Base-by-base conservation (phyloP, 2,113 vertebrate genomes). In the Motacilla alba region DNA sequence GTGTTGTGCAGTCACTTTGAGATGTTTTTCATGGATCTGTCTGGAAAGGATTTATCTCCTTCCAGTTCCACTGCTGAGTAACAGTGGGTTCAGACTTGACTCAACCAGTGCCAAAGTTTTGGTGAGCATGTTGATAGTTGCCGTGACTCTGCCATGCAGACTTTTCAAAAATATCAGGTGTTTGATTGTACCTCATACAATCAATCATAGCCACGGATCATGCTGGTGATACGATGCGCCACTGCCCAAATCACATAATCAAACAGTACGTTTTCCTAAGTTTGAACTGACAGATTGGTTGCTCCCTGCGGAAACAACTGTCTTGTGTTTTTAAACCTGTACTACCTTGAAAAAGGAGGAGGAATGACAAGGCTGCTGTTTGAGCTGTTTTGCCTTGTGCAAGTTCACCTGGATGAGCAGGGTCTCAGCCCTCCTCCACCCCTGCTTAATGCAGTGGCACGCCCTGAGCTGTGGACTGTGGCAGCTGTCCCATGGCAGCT, bases 391-490 rank as follows among this genome's bases (percentile, higher is more conserved):
- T 15, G 24, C 24, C 49, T 31, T 31, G 28, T 19, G 52, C 17
- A 53, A 31, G 30, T 31, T 53, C 52, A 53, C 62, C 39, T 15
- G 49, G 11, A 37, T 0, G 2, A 1, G 24, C 49, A 30, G 39
- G 5, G 26, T 14, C 31, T 13, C 60, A 63, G 47, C 39, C 15
- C 76, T 27, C 31, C 39, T 30, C 49, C 18, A n/a, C 27, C n/a
- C n/a, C 27, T 39, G 59, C 24, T 43, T 14, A 7, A 11, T 1
- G 17, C 26, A 75, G 56, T 85, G 52, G 33, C 19, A 4, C 2
- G n/a, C 23, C 11, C 56, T 1, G 1, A 70, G 41, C 17, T 35
- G 6, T 5, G 9, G 2, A 7, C 13, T 39, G 7, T 15, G 27
- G 9, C 22, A 50, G 35, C 46, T 46, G 33, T 50, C 60, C 28